These are phyloP conservation scores for Melanotaenia boesemani DNA, from an alignment of 2,797 vertebrate species.

Conservation along the genomic window DNA sequence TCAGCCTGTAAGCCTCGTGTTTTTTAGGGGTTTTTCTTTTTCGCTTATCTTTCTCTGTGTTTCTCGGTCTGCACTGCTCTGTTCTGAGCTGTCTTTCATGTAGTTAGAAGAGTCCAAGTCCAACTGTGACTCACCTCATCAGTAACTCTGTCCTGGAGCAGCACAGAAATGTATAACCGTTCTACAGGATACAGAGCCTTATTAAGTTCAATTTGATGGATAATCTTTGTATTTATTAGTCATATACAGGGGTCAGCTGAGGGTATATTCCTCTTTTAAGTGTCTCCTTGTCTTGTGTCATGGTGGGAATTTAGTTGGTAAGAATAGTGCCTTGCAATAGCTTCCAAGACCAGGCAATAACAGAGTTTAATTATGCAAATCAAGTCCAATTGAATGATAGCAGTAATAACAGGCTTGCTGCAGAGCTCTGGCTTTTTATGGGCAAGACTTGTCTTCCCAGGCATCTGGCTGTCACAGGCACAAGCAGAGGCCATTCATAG, in stretches of 20 bases:
- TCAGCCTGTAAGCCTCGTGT: too few relatives aligned
- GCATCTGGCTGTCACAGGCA: constrained; percentile 75
- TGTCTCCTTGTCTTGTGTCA: constrained; percentile 37
- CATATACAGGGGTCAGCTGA: constrained; percentile 51
- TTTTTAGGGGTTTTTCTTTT: constrained; percentile 9
- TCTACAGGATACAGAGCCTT: constrained; percentile 53
- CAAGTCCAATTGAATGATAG: constrained; percentile 84
- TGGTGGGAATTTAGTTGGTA: constrained; percentile 46
- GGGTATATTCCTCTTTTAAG: constrained; percentile 40
- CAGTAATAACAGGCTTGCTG: constrained; percentile 83
- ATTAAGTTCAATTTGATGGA: constrained; percentile 65
- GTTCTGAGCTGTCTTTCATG: constrained; percentile 57
- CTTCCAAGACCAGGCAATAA: constrained; percentile 65
- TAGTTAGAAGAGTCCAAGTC: constrained; percentile 50
- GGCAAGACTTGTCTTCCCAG: constrained; percentile 73
- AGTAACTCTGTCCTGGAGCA: constrained; percentile 49
- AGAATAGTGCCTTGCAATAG: constrained; percentile 52
- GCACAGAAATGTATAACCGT: constrained; percentile 57
- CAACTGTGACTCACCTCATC: constrained; percentile 66
- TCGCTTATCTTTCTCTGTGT: not conserved
- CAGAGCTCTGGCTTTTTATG: constrained; percentile 74
- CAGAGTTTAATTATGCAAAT: constrained; percentile 85
- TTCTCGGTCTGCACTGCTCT: constrained; percentile 38
- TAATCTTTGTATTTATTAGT: constrained; percentile 65
- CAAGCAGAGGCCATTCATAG: constrained; percentile 72